These are phyloP conservation scores for Melanotaenia boesemani DNA, from an alignment of 2,797 vertebrate species.

Conservation along the genomic window DNA sequence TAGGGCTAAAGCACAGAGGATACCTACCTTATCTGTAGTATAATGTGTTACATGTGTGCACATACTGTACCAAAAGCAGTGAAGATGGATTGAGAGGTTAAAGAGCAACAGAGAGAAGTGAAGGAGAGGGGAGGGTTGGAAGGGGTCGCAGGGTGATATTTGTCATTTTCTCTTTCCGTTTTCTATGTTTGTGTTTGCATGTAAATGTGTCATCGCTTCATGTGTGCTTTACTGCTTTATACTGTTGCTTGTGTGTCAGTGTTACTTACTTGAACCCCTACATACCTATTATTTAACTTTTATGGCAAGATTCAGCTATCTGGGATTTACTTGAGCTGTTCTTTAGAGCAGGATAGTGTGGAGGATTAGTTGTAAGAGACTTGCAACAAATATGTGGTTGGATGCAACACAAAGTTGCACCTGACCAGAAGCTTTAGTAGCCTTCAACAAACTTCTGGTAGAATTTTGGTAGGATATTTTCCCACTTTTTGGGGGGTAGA, in stretches of 20 bases:
- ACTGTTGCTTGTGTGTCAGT: constrained; percentile 23
- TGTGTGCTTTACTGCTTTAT: constrained; percentile 15
- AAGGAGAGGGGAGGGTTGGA: constrained; percentile 30
- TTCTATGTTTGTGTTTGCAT: constrained; percentile 61
- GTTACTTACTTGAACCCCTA: constrained; percentile 16
- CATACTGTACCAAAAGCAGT: constrained; percentile 33
- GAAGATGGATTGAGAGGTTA: constrained; percentile 15
- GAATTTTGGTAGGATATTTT: no score
- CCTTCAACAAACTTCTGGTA: not conserved
- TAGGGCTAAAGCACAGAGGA: constrained; percentile 36
- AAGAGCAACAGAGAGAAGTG: constrained; percentile 23
- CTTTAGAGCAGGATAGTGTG: not conserved
- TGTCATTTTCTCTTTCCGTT: constrained; percentile 39
- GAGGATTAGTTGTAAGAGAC: not conserved
- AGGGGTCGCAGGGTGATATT: constrained; percentile 31
- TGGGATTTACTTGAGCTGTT: not conserved
- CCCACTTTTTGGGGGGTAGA: not conserved
- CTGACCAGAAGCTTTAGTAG: not conserved
- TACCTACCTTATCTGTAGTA: constrained; percentile 38
- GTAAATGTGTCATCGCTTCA: constrained; percentile 55
- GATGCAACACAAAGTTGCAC: not conserved
- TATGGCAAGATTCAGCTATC: not conserved
- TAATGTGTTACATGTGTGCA: constrained; percentile 34
- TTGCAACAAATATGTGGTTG: no score
- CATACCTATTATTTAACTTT: not conserved